These are phyloP conservation scores for Actinernus sp. DNA, from an alignment of 92 coral and sea anemone species.

Conservation along the genomic window DNA sequence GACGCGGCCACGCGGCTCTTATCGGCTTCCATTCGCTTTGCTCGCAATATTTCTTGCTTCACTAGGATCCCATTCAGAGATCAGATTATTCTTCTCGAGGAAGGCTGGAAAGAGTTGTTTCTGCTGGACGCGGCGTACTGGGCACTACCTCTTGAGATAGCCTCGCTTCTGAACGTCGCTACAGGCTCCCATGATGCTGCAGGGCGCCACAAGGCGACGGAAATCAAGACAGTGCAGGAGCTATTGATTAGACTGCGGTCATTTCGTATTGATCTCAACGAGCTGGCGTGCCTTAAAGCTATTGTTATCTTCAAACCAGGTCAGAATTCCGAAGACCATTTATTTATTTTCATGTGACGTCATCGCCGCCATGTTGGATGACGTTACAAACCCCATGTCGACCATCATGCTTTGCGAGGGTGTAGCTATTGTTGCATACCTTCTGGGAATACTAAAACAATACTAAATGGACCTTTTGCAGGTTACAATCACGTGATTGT, in stretches of 20 bases:
- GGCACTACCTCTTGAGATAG: conserved; percentile 78
- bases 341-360: not conserved
- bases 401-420: no score
- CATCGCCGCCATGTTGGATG: not conserved
- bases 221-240: conserved; percentile 78
- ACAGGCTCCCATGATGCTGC: conserved; percentile 30
- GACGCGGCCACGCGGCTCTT: conserved; percentile 80
- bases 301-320: conserved; percentile 92
- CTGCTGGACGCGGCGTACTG: conserved; percentile 94
- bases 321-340: conserved; percentile 20
- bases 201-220: conserved; percentile 51
- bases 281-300: conserved; percentile 91
- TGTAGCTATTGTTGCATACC: no score
- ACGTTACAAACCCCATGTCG: no score
- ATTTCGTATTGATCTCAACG: conserved; percentile 78
- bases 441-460: no score
- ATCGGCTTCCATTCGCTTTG: conserved; percentile 83
- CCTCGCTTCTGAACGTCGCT: conserved; percentile 49
- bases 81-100: conserved; percentile 95
- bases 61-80: conserved; percentile 90
- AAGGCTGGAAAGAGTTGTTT: conserved; percentile 93
- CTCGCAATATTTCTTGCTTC: conserved; percentile 89
- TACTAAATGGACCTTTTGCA: no score
- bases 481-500: no score
- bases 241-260: conserved; percentile 72